Conservation (phyloP, 2,113 vertebrate genomes). For the Agelaius tricolor region DNA sequence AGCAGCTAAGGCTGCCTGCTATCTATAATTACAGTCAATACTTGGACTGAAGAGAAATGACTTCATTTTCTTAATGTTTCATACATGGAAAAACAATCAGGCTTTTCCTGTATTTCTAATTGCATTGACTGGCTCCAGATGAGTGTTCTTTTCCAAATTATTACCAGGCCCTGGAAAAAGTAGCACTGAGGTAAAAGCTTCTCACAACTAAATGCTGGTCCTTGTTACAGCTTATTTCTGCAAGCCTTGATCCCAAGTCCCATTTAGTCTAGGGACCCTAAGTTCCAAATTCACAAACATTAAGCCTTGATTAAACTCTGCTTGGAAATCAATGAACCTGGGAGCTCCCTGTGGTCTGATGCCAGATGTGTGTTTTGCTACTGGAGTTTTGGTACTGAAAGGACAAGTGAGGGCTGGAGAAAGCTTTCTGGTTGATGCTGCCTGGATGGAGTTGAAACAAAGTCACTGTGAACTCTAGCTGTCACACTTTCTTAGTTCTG, state of each 20-base stretch:
- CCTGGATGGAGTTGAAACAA: not conserved
- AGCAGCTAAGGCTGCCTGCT: constrained; percentile 48
- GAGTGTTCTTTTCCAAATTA: constrained; percentile 69
- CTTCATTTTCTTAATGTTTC: constrained; percentile 76
- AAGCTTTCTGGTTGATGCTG: not conserved
- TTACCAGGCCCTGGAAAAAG: constrained; percentile 45
- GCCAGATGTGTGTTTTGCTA: not conserved
- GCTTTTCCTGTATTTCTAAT: constrained; percentile 67
- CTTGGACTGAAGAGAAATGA: constrained; percentile 57
- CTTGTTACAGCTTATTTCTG: constrained; percentile 10
- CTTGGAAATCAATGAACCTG: constrained; percentile 49
- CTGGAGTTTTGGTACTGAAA: not conserved
- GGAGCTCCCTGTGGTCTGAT: not conserved
- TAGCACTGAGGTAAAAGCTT: constrained; percentile 44
- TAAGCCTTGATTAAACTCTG: constrained; percentile 59
- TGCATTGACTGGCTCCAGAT: constrained; percentile 51
- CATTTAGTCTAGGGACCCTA: constrained; percentile 10
- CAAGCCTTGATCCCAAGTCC: constrained; percentile 1
- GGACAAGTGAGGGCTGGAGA: not conserved
- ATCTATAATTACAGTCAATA: constrained; percentile 73
- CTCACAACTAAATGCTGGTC: constrained; percentile 14
- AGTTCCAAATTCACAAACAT: constrained; percentile 20
- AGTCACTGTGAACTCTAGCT: not conserved
- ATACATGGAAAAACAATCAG: constrained; percentile 74
- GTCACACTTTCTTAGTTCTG: not conserved